Percentiles rank a stretch among this genome's conserved stretches.
These are phyloP conservation scores for Brachypalpus laphriformis DNA, from an alignment of 2,888 invertebrate species.

Conservation along the genomic window DNA sequence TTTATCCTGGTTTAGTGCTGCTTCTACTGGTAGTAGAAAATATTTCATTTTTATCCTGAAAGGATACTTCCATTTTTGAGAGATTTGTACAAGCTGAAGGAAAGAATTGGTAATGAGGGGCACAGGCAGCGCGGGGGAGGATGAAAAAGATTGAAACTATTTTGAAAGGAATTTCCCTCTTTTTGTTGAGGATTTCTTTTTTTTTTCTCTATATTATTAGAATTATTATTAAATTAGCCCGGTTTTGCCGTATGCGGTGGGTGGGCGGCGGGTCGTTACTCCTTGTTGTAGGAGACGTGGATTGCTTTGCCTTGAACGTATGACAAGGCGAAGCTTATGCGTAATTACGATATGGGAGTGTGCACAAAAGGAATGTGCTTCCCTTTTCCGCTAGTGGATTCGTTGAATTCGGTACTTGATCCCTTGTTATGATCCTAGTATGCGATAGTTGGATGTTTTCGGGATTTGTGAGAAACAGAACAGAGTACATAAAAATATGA, in stretches of 20 bases:
- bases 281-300: slow-evolving; percentile 41
- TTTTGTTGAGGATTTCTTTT: slow-evolving; percentile 46
- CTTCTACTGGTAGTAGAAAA: slow-evolving; percentile 63
- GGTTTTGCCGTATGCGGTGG: slow-evolving; percentile 51
- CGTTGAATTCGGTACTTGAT: slow-evolving; percentile 48
- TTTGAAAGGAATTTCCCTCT: slow-evolving; percentile 71
- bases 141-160: slow-evolving; percentile 71
- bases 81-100: slow-evolving; percentile 67
- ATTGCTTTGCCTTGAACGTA: slow-evolving; percentile 41
- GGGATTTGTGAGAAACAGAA: not conserved
- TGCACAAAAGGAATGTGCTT: slow-evolving; percentile 63
- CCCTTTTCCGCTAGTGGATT: slow-evolving; percentile 45
- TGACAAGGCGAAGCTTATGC: slow-evolving; percentile 65
- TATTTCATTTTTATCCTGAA: slow-evolving; percentile 74
- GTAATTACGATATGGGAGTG: slow-evolving; percentile 63
- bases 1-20: slow-evolving; percentile 68
- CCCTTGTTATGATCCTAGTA: slow-evolving; percentile 7
- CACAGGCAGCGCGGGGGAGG: not conserved
- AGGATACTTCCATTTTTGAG: slow-evolving; percentile 72
- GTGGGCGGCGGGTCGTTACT: slow-evolving; percentile 44
- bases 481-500: not conserved
- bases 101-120: slow-evolving; percentile 69
- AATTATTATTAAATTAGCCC: slow-evolving; percentile 74
- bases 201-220: slow-evolving; percentile 64
- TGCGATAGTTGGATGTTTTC: slow-evolving; percentile 3